Percentiles rank a stretch among this genome's conserved stretches.
Conservation (phyloP, 2,113 vertebrate species). For the Anguilla rostrata region DNA sequence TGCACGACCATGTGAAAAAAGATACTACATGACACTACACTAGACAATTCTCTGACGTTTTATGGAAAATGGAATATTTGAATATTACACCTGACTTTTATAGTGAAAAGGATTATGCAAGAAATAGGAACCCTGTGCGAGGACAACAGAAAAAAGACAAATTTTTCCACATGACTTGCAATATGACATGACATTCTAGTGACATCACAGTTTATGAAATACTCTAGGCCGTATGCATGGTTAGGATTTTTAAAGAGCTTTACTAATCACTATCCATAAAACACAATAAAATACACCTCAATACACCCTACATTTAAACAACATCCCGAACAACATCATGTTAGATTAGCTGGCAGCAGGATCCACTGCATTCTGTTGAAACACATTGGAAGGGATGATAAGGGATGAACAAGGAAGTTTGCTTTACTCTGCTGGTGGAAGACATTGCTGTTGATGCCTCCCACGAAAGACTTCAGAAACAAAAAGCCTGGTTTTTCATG, state of each 20-base stretch:
- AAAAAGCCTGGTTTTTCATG: neutral
- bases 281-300: too few species aligned
- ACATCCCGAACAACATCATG: too few species aligned
- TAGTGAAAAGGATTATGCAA: too few species aligned
- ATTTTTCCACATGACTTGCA: neutral
- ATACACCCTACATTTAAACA: too few species aligned
- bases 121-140: neutral
- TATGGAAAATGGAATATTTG: neutral
- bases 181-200: neutral
- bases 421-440: neutral
- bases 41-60: neutral
- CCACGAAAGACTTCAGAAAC: neutral
- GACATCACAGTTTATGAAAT: neutral
- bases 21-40: neutral
- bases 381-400: too few species aligned
- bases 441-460: neutral
- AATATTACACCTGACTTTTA: neutral
- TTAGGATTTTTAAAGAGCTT: too few species aligned
- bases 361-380: too few species aligned
- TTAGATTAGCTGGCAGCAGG: too few species aligned
- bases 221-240: too few species aligned
- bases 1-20: neutral
- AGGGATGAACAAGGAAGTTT: neutral
- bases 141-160: neutral
- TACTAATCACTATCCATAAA: too few species aligned